Evolutionary conservation across 2,888 invertebrate species (phyloP).

Genomic region (Cerastoderma edule): DNA sequence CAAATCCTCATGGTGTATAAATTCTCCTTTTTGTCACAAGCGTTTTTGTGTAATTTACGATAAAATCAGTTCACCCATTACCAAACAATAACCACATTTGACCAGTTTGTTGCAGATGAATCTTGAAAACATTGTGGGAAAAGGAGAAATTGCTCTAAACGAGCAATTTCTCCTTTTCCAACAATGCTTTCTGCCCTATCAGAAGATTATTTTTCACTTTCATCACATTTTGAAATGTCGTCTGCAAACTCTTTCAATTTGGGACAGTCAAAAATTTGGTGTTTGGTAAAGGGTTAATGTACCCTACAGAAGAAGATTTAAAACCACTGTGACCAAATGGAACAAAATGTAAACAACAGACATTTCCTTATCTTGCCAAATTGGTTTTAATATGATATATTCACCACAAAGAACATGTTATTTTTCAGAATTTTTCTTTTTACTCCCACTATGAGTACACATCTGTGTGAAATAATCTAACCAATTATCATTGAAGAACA

Average conservation of each 20-base stretch:
- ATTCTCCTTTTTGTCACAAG: no score
- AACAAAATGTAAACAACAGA: background rate
- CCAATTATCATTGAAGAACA: no score
- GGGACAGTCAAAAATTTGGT: background rate
- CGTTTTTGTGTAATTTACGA: no score
- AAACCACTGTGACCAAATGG: background rate
- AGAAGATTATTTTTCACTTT: no score
- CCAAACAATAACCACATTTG: background rate
- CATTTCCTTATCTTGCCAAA: background rate
- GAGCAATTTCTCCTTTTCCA: no score
- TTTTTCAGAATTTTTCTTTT: slow-evolving; percentile 13
- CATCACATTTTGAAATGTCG: no score
- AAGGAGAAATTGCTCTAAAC: background rate
- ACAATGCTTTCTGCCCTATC: no score
- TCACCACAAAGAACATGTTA: background rate
- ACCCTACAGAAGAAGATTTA: background rate
- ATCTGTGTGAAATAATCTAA: background rate
- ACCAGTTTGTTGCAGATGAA: background rate
- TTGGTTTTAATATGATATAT: background rate
- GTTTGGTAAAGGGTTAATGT: background rate
- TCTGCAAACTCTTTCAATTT: background rate
- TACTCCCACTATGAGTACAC: background rate
- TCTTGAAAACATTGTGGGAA: background rate
- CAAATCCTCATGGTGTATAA: no score
- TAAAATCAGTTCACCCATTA: no score